Base-by-base conservation (phyloP, 2,888 invertebrate species). In the Hymenopus coronatus region DNA sequence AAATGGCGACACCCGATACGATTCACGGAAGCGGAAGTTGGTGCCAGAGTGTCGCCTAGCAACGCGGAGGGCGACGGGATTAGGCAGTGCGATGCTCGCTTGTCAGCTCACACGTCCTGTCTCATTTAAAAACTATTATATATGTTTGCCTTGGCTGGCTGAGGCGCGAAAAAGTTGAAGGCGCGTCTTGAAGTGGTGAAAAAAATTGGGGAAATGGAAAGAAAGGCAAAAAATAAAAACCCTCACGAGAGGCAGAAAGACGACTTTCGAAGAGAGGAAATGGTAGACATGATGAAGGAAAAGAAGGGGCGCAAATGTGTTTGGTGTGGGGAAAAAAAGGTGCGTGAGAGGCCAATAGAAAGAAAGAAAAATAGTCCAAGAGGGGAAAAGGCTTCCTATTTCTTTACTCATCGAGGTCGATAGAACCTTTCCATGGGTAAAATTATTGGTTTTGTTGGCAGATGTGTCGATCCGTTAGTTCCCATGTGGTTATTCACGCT, bases 91-190 rank as follows among this genome's bases (percentile, higher is more conserved):
- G 84, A 84, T 30, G 30, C n/a, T 30, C 28, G n/a, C 84, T 40
- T 40, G 40, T 40, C 33, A 40, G 30, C 82, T 40, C 9, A 46
- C 14, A 83, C 82, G 54, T 87, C 87, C 93, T 93, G 94, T 94
- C 94, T 94, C 94, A 94, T 94, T 94, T 94, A 94, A 94, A 94
- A 94, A 94, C 94, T 93, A 94, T 94, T 94, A 94, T 91, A 90
- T 91, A 91, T 90, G 90, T 90, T 90, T 90, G 90, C 89, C 89
- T 90, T 90, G 90, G 90, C 90, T 70, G 54, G 54, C 84, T n/a
- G 92, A 91, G 91, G 91, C 91, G 91, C 91, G 92, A 92, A 92
- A 70, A 87, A 87, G 82, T 85, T 28, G 54, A 88, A 85, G 88
- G 54, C 54, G 54, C 54, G 25, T 70, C 54, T 70, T 25, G 54